Conservation (phyloP, 2,888 invertebrate species). For the Lepetodrilus schrolli region DNA sequence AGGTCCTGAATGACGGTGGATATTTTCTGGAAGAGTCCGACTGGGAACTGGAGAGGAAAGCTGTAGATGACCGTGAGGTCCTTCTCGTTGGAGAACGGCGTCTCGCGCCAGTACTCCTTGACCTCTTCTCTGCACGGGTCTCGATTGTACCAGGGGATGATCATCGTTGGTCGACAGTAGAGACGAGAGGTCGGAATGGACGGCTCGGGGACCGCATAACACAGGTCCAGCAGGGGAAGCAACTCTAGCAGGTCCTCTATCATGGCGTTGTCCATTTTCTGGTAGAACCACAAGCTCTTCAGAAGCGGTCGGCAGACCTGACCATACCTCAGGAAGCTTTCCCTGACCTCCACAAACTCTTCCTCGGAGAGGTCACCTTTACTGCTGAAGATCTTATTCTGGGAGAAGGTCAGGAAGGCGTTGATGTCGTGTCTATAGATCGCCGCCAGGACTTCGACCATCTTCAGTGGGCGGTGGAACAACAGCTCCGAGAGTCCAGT, state of each 20-base stretch:
- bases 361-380: constrained; percentile 64
- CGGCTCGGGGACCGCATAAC: constrained; percentile 70
- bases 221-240: constrained; percentile 67
- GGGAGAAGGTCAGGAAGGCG: constrained; percentile 62
- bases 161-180: constrained; percentile 60
- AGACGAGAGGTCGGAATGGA: constrained; percentile 54
- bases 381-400: constrained; percentile 67
- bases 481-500: constrained; percentile 61
- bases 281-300: constrained; percentile 71
- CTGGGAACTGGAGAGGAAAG: constrained; percentile 58
- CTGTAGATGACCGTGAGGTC: constrained; percentile 45
- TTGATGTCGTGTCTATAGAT: constrained; percentile 68
- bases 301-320: constrained; percentile 70
- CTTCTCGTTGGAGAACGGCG: constrained; percentile 37
- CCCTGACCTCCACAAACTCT: constrained; percentile 60
- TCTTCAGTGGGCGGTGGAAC: constrained; percentile 68
- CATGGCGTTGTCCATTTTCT: constrained; percentile 55
- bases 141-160: constrained; percentile 69
- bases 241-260: constrained; percentile 64
- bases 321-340: constrained; percentile 62
- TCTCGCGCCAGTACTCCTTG: constrained; percentile 54
- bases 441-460: constrained; percentile 63
- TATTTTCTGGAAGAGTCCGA: constrained; percentile 61
- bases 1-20: constrained; percentile 59
- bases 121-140: constrained; percentile 43